Conservation (phyloP, 1,140 invertebrate species). For the Sarcophaga bullata region DNA sequence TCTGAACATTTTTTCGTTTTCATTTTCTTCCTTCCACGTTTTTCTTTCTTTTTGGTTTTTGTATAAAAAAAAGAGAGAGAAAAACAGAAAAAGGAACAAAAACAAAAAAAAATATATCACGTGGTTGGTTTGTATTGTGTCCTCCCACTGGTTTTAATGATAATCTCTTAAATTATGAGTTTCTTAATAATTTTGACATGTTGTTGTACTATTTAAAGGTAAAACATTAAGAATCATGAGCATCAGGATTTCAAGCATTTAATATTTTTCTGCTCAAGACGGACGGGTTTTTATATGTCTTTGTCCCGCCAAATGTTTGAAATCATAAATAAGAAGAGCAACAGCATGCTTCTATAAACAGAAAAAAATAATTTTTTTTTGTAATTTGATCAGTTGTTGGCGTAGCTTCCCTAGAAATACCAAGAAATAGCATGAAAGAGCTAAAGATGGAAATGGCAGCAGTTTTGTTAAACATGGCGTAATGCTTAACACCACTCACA, state of each 20-base stretch:
- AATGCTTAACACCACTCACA: neutral
- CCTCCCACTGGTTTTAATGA: constrained; percentile 39
- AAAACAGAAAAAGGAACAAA: too few species aligned
- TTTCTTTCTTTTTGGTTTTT: too few species aligned
- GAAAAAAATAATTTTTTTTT: too few species aligned
- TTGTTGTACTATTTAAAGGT: neutral
- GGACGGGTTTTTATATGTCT: neutral
- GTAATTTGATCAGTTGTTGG: constrained; percentile 30
- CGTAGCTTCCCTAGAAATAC: neutral
- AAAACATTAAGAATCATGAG: neutral
- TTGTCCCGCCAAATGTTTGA: constrained; percentile 25
- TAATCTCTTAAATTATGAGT: constrained; percentile 40
- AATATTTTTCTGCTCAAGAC: neutral
- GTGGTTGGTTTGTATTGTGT: constrained; percentile 1
- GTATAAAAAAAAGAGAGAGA: too few species aligned
- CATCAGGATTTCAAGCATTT: too few species aligned
- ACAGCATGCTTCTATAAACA: neutral
- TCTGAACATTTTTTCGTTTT: too few species aligned
- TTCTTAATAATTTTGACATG: constrained; percentile 37
- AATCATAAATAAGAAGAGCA: constrained; percentile 17
- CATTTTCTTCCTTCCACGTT: too few species aligned
- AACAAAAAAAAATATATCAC: neutral
- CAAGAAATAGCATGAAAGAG: neutral
- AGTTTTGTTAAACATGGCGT: neutral
- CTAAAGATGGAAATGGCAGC: neutral